Base-by-base conservation (phyloP, 2,113 vertebrate genomes). In the Aegithalos caudatus region DNA sequence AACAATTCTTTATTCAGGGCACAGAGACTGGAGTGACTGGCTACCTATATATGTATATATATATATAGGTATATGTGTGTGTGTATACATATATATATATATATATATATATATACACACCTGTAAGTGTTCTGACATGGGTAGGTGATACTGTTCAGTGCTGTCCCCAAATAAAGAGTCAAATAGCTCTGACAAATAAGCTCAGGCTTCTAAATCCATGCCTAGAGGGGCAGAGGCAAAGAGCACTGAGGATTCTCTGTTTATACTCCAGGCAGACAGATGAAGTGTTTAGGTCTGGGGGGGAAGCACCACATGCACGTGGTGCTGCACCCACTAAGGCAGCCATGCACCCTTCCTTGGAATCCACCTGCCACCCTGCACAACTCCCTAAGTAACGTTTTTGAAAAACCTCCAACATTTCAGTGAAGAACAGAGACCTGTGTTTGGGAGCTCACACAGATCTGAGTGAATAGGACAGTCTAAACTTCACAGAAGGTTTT, bases 11-110 rank as follows among this genome's bases (percentile, higher is more conserved):
- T 65, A 44, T 33, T 72, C 1, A 1, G 37, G 54, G 9, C 40
- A 47, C 1, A 1, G 17, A 37, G 18, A 28, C 9, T 60, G 29
- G 5, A 81, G 38, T 1, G 0, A 35, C 8, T n/a, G 21, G 18
- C 22, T 58, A 16, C 23, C 20, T 6, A 12, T 35, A 40, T 18
- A 6, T 24, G 15, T 11, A 23, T 9, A 5, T 24, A 12, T 16
- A 14, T 14, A 14, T 10, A 24, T 9, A 6, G 13, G 9, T 21
- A 19, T 10, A 14, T 15, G 8, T 14, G 7, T 31, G 20, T 8
- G 5, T 42, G 7, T n/a, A 1, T 44, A 2, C 25, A 9, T 33
- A 14, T 24, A 10, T 31, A 28, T 17, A 19, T 4, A 19, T 17
- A 44, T 16, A 17, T 16, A 44, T 16, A 21, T 18, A 7, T 27